phyloP scores from a whole-genome alignment of 2,797 vertebrate genomes.

The Rhadinocentrus ornatus region DNA sequence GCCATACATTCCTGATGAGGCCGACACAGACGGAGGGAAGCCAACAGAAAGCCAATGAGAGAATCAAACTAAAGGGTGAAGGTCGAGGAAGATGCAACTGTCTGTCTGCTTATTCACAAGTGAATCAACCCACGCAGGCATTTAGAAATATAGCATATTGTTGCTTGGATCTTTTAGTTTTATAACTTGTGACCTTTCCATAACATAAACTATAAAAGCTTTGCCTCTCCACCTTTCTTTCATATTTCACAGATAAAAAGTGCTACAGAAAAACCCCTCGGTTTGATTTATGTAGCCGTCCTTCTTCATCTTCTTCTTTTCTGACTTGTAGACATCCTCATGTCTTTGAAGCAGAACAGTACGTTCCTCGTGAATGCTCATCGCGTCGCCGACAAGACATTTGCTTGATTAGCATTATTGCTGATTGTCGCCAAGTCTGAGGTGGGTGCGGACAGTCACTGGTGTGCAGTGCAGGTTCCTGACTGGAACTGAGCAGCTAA shows the following conservation, averaged over 20 bases:
- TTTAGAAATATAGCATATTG: slow-evolving; percentile 19
- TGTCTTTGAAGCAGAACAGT: not conserved
- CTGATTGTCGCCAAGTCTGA: not conserved
- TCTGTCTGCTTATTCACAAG: slow-evolving; percentile 44
- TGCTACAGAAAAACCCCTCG: not conserved
- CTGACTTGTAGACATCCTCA: not conserved
- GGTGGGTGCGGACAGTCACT: too few species aligned
- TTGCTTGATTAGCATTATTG: not conserved
- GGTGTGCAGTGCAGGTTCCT: not conserved
- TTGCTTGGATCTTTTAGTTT: slow-evolving; percentile 2
- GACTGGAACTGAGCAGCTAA: not conserved
- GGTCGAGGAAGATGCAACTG: slow-evolving; percentile 52
- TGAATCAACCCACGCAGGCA: slow-evolving; percentile 29
- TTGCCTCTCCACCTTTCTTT: slow-evolving; percentile 3
- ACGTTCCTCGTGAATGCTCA: not conserved
- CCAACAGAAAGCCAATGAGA: slow-evolving; percentile 29
- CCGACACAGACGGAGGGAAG: slow-evolving; percentile 21
- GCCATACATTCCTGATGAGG: slow-evolving; percentile 31
- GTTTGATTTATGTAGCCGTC: not conserved
- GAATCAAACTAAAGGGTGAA: slow-evolving; percentile 49
- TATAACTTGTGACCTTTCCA: slow-evolving; percentile 36
- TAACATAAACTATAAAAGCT: slow-evolving; percentile 1
- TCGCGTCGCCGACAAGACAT: not conserved
- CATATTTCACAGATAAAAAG: slow-evolving; percentile 10
- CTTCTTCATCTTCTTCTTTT: slow-evolving; percentile 8